These are phyloP conservation scores for Palythoa heliodiscus DNA, from an alignment of 92 coral and sea anemone species.

Conservation along the genomic window DNA sequence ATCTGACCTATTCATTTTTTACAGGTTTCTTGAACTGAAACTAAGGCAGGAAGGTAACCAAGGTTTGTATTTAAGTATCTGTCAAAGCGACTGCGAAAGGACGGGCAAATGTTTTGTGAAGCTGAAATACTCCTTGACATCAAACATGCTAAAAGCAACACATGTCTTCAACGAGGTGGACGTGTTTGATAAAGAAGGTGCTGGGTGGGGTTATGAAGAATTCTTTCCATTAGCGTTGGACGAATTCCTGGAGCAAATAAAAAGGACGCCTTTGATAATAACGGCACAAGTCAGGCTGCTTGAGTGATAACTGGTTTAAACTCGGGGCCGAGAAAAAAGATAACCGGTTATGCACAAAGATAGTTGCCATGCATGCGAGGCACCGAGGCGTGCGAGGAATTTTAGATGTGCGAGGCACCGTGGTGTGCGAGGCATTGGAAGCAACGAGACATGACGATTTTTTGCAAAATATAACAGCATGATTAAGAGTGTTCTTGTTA, in stretches of 20 bases:
- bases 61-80: constrained; percentile 84
- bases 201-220: constrained; percentile 95
- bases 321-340: too few relatives aligned
- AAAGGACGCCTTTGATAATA: constrained; percentile 71
- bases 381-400: too few relatives aligned
- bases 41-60: constrained; percentile 77
- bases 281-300: constrained; percentile 87
- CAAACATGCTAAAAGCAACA: constrained; percentile 86
- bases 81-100: constrained; percentile 79
- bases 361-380: too few relatives aligned
- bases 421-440: too few relatives aligned
- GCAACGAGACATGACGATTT: too few relatives aligned
- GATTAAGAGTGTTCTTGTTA: too few relatives aligned
- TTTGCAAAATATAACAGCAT: too few relatives aligned
- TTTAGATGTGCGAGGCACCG: too few relatives aligned
- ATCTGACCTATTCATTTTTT: background rate
- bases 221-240: constrained; percentile 80
- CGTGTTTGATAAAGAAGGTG: constrained; percentile 86
- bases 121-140: constrained; percentile 81
- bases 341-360: too few relatives aligned
- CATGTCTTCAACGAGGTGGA: constrained; percentile 87
- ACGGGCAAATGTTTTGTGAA: constrained; percentile 78
- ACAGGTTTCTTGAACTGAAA: constrained; percentile 81
- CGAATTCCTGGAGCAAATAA: constrained; percentile 74
- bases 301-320: constrained; percentile 47